Evolutionary conservation across 2,797 vertebrate genomes (phyloP).

Genomic region (Poecilia gillii): DNA sequence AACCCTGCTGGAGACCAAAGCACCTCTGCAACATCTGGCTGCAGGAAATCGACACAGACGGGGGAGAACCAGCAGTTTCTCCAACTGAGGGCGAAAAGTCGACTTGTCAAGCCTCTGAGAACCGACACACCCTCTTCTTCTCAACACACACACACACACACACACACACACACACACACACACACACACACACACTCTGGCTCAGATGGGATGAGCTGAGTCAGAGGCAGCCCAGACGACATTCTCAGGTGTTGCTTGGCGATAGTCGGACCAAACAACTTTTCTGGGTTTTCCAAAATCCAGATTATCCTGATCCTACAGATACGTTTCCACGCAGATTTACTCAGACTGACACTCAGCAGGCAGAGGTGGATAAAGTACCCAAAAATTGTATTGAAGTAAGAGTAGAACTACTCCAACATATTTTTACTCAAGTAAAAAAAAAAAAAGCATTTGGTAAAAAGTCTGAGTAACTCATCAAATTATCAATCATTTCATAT

Average conservation of each 20-base stretch:
- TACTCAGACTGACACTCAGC: constrained; percentile 28
- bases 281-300: constrained; percentile 30
- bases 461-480: too few relatives aligned
- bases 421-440: too few relatives aligned
- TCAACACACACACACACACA: constrained; percentile 32
- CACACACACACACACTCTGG: too few relatives aligned
- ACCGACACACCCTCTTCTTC: constrained; percentile 54
- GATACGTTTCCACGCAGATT: constrained; percentile 39
- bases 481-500: too few relatives aligned
- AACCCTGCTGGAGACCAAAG: not conserved
- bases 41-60: constrained; percentile 32
- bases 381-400: too few relatives aligned
- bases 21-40: constrained; percentile 17
- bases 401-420: too few relatives aligned
- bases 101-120: constrained; percentile 35
- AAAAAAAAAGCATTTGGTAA: too few relatives aligned
- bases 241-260: constrained; percentile 19
- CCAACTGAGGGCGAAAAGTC: constrained; percentile 20
- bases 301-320: constrained; percentile 34
- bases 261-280: constrained; percentile 13
- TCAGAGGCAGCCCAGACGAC: constrained; percentile 36
- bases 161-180: too few relatives aligned
- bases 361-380: too few relatives aligned
- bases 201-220: constrained; percentile 47
- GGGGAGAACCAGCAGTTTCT: constrained; percentile 14